A percentile compares a stretch with the other conserved stretches of the same genome.
Conservation (phyloP, 2,113 vertebrate species). For the Phrynosoma platyrhinos region DNA sequence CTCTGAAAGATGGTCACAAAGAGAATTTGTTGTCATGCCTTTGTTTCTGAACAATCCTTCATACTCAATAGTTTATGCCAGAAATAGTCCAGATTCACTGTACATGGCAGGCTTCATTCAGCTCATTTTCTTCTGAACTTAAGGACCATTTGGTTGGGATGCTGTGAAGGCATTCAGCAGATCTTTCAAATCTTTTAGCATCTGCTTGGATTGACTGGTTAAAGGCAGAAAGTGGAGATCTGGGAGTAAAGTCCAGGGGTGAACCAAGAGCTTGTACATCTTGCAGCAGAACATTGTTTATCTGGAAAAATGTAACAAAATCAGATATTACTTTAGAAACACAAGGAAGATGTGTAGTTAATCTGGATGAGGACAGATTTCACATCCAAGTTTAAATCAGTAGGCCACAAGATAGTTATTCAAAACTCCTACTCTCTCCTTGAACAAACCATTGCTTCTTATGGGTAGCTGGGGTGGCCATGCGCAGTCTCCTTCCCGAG, state of each 20-base stretch:
- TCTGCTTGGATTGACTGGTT: conserved; percentile 51
- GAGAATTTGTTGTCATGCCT: background rate
- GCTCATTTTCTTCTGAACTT: conserved; percentile 63
- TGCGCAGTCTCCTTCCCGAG: background rate
- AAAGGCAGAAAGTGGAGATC: conserved; percentile 48
- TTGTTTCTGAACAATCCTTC: background rate
- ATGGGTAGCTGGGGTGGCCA: background rate
- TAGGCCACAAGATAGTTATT: background rate
- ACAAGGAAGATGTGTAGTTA: background rate
- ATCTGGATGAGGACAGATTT: background rate
- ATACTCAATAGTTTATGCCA: background rate
- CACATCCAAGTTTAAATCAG: background rate
- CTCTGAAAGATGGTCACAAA: no score
- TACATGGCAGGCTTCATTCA: conserved; percentile 83
- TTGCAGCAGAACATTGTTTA: conserved; percentile 43
- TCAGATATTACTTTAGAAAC: conserved; percentile 23
- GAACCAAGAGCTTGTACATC: conserved; percentile 18
- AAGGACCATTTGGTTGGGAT: conserved; percentile 28
- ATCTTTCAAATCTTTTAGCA: conserved; percentile 52
- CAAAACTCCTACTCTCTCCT: background rate
- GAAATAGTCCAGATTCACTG: conserved; percentile 74
- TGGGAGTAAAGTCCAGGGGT: conserved; percentile 31
- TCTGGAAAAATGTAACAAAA: conserved; percentile 63
- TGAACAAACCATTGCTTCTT: background rate
- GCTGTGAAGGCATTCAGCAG: background rate